Base-by-base conservation (phyloP, 2,888 invertebrate species). In the Ophion costatus region DNA sequence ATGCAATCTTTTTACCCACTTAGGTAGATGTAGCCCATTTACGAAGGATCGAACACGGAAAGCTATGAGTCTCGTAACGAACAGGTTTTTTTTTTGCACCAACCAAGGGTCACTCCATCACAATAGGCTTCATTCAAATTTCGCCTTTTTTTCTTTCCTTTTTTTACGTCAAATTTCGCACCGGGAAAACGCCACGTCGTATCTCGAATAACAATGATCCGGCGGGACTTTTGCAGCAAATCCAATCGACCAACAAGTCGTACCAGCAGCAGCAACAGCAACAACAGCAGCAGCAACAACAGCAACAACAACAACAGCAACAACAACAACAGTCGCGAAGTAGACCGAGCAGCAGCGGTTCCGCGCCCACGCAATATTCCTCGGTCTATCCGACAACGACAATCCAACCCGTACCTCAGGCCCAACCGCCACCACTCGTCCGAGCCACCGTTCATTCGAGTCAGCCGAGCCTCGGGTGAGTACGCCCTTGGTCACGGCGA, bases 351-450 rank as follows among this genome's bases (percentile, higher is more conserved):
- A 90, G 90, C 88, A 91, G 91, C 84, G 89, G 91, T 69, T 90
- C 88, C 84, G 88, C 91, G 78, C 81, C 91, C 82, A 83, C 89
- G 64, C 93, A 91, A 87, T 93, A 93, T 88, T 91, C 92, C 85
- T 90, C 91, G 76, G 92, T 92, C 79, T 93, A 93, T 88, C 92
- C 93, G 64, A 91, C 91, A 80, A 92, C 93, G 80, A 91, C 92
- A 10, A 93, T 92, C 90, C 94, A 92, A 89, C 89, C 91, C 88
- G 91, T 92, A 86, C 92, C 90, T 88, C 91, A 92, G 82, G 92
- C 93, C 82, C 94, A 92, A 89, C 94, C 94, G 90, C 95, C 95
- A 88, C 95, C 95, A 88, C 93, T 95, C 87, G 94, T 95, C 87
- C 93, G 95, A 92, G 94, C 94, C 71, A 94, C 94, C 59, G 93